Base-by-base conservation (phyloP, 1,140 invertebrate genomes). In the Drosophila suzukii region DNA sequence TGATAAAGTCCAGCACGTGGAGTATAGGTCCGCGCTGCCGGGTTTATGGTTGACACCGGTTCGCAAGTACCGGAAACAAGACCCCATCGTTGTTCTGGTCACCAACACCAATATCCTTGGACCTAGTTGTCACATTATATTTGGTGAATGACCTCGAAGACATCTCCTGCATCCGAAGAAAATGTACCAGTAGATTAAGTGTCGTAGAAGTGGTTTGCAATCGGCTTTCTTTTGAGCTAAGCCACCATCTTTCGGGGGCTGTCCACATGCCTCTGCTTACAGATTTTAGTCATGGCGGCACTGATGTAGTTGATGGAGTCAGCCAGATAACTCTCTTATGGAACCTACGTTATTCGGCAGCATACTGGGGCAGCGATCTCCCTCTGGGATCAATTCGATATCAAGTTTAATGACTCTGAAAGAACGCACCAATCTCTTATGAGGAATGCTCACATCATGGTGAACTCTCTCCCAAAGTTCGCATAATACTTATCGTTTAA, bases 1-100 rank as follows among this genome's bases (percentile, higher is more conserved):
- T n/a, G 17, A 47, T 59, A 6, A 59, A 59, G 30, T 47, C 27
- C 24, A n/a, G 10, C 15, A 34, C 38, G 75, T 79, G 15, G 55
- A 76, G n/a, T 62, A 59, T 1, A 79, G 46, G 27, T 10, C 13
- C 1, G 8, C 7, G 20, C 32, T 1, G 8, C 6, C 0, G n/a
- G 10, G 0, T 4, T 32, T 8, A 20, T 20, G 20, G n/a, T n/a
- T n/a, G n/a, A n/a, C n/a, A n/a, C n/a, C n/a, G n/a, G n/a, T n/a
- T n/a, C n/a, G n/a, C n/a, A n/a, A n/a, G n/a, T n/a, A n/a, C n/a
- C n/a, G n/a, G n/a, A n/a, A n/a, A n/a, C n/a, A n/a, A n/a, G n/a
- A 3, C 27, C 27, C 27, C 27, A 27, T 27, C 27, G 27, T 20
- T 20, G 20, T 20, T 43, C n/a, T 3, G 17, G 46, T 51, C 3